phyloP scores from a whole-genome alignment of 1,140 invertebrate genomes.

The Cydia amplana region DNA sequence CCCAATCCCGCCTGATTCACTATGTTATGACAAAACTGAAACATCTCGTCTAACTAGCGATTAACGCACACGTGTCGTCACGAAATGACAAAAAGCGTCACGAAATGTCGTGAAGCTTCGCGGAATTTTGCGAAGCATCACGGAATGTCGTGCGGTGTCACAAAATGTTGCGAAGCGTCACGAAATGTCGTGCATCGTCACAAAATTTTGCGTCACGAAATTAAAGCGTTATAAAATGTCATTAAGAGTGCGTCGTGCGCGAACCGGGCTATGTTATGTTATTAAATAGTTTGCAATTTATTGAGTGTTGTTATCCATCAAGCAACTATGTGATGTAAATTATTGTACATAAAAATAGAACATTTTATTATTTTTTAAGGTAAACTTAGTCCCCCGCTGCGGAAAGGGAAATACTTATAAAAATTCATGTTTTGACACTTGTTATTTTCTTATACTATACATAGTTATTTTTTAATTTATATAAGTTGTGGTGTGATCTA shows the following conservation, averaged over 20 bases:
- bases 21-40: too few relatives aligned
- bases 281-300: conserved; percentile 38
- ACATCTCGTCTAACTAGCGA: too few relatives aligned
- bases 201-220: too few relatives aligned
- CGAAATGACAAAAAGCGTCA: neutral
- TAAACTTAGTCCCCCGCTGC: conserved; percentile 41
- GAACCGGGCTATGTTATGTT: conserved; percentile 16
- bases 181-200: too few relatives aligned
- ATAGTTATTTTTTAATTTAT: conserved; percentile 48
- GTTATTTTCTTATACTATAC: conserved; percentile 43
- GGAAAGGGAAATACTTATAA: conserved; percentile 37
- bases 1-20: conserved; percentile 10
- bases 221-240: too few relatives aligned
- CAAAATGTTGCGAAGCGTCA: too few relatives aligned
- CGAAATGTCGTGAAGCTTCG: too few relatives aligned
- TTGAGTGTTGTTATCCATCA: conserved; percentile 51
- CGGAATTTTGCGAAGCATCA: too few relatives aligned
- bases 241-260: neutral
- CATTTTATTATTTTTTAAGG: conserved; percentile 48
- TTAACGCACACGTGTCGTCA: neutral
- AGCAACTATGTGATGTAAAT: conserved; percentile 71
- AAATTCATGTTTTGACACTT: conserved; percentile 46
- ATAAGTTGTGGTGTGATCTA: conserved; percentile 47
- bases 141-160: too few relatives aligned
- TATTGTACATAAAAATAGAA: conserved; percentile 69